Evolutionary conservation across 1,140 invertebrate species (phyloP), one percentile per base, ranked within the genome.

Genomic region (Brachystomella parvula): DNA sequence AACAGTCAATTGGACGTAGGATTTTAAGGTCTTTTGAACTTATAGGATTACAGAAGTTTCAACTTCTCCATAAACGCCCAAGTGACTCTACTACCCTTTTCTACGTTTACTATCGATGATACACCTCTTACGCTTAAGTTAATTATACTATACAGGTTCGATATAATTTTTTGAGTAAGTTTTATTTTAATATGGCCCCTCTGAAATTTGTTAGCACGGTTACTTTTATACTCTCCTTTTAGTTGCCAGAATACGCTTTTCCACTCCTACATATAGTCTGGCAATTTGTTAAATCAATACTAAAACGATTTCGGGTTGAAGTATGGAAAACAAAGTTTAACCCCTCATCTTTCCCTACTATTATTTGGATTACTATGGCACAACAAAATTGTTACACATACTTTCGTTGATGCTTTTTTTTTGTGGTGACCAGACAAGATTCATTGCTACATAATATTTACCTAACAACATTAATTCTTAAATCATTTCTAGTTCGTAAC

Each of bases 271-370:
- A 30, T 30, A 53, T 67, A 58, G 24, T 67, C 47, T 61, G 30
- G 61, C 21, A 67, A n/a, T n/a, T n/a, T n/a, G n/a, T n/a, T n/a
- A 47, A 67, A 61, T 61, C 49, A 67, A 62, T 57, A 56, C 21
- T 49, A 64, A 32, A 49, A 32, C 26, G 32, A 39, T 64, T n/a
- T n/a, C n/a, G n/a, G 32, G 29, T 56, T 21, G 24, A 39, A 62
- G 17, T 19, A 39, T 62, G 21, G 3, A n/a, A 26, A 19, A 28
- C 44, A 62, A 28, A 60, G 28, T 19, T 28, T 15, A 30, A 1
- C 29, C 32, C 19, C 31, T 60, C 28, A 30, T 30, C 30, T n/a
- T 15, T 47, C 21, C 31, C 15, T 49, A 63, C 39, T 57, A 24
- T 26, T 21, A 57, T 21, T 24, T 57, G 28, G 49, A 19, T 17